Percentiles rank a stretch among this genome's conserved stretches.
Conservation (phyloP, 2,888 invertebrate genomes). For the Eugnorisma glareosa region DNA sequence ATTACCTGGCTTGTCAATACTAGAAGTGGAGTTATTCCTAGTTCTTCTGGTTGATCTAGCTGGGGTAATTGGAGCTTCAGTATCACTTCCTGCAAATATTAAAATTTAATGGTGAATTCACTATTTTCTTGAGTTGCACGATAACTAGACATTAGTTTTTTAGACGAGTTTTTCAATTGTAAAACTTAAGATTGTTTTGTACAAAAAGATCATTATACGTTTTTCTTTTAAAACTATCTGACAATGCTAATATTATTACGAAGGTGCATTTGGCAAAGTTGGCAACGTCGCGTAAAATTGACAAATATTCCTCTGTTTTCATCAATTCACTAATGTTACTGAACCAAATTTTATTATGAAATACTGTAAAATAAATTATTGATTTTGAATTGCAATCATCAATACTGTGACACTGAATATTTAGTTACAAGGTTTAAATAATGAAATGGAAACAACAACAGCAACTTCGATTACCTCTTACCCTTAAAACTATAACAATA, state of each 20-base stretch:
- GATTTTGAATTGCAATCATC: neutral
- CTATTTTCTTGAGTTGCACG: neutral
- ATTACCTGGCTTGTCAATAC: constrained; percentile 82
- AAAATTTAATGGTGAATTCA: neutral
- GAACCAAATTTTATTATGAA: neutral
- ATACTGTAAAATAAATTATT: neutral
- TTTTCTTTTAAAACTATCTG: neutral
- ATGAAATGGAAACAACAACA: neutral
- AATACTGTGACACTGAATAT: neutral
- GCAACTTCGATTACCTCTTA: neutral
- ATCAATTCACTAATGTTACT: neutral
- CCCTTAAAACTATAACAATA: neutral
- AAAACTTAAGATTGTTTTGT: neutral
- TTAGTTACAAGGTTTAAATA: neutral
- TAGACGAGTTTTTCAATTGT: neutral
- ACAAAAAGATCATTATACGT: neutral
- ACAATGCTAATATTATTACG: neutral
- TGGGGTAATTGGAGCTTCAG: constrained; percentile 80
- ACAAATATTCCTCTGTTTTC: neutral
- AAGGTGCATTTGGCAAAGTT: neutral
- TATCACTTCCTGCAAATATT: constrained; percentile 84
- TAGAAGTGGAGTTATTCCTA: constrained; percentile 83
- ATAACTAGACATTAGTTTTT: neutral
- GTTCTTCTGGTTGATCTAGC: constrained; percentile 77
- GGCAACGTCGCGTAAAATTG: neutral